phyloP scores from a whole-genome alignment of 2,113 vertebrate species.

The Tenrec ecaudatus region DNA sequence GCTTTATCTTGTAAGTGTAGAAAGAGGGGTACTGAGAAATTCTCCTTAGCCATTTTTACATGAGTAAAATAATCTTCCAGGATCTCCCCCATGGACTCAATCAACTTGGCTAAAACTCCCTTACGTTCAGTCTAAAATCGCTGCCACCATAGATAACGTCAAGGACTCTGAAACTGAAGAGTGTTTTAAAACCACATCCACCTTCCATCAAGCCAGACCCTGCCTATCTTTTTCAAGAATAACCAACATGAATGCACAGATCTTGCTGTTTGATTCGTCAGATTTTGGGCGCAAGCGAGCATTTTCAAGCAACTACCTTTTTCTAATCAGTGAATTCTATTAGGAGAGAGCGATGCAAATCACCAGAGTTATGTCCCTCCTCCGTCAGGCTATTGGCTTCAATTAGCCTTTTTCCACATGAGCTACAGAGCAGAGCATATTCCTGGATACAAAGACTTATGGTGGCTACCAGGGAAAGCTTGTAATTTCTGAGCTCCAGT shows the following conservation, averaged over 20 bases:
- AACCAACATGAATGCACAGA: conserved; percentile 31
- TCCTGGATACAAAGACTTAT: conserved; percentile 9
- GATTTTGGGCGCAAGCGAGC: neutral
- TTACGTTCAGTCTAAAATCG: neutral
- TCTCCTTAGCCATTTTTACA: conserved; percentile 29
- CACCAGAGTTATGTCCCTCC: neutral
- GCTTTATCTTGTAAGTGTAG: conserved; percentile 13
- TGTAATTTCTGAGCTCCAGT: neutral
- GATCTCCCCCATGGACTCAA: neutral
- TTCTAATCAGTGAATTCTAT: conserved; percentile 50
- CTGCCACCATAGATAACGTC: conserved; percentile 22
- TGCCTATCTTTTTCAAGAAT: neutral
- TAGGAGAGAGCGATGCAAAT: conserved; percentile 16
- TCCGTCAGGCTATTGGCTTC: conserved; percentile 42
- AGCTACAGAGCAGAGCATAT: neutral
- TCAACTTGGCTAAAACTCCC: no score
- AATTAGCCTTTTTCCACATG: conserved; percentile 47
- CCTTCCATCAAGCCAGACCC: neutral
- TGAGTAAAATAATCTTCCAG: conserved; percentile 62
- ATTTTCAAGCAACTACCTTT: conserved; percentile 59
- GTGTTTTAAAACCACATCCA: conserved; percentile 59
- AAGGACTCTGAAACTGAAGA: conserved; percentile 48
- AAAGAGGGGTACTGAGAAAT: neutral
- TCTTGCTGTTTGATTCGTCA: conserved; percentile 47
- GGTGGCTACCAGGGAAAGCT: neutral